Base-by-base conservation (phyloP, 2,888 invertebrate genomes). In the Drosophila testacea region DNA sequence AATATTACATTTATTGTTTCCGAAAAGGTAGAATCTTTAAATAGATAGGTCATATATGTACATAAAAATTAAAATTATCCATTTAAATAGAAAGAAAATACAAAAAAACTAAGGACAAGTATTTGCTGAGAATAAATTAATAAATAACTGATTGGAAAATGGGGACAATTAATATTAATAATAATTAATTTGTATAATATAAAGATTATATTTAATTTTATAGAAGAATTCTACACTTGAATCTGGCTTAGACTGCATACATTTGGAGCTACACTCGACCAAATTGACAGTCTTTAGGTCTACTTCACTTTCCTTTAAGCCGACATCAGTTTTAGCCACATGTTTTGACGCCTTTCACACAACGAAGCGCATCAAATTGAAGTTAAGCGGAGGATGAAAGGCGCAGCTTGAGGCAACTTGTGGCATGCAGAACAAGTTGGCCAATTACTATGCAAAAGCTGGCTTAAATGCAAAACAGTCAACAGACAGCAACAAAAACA, bases 371-470 rank as follows among this genome's bases (percentile, higher is more conserved):
- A 77, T 74, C 61, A 50, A 68, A 81, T 78, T 30, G 13, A 44
- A 67, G 70, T 44, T 47, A 3, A 22, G 66, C 79, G 74, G 66
- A 71, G 64, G 68, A 77, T 77, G 64, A 75, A 69, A 78, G 73
- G 61, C 62, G 55, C 50, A 64, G 48, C 28, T 48, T 7, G 13
- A 28, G 38, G 30, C 30, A 30, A 30, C 22, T 3, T 9, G 32
- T 32, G 41, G 11, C 36, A 34, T 22, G 46, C 41, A 32, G 11
- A 38, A 61, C 69, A 55, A 69, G 46, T 78, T 69, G 69, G 71
- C 68, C 74, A 75, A 81, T 90, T 86, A 69, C 77, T 89, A 90
- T 90, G 89, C 88, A 90, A 77, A 77, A 77, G 55, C 72, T 59
- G 63, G 54, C 57, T 50, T 59, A 67, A 69, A 83, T 88, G 83